These are phyloP conservation scores for Neotoma lepida DNA, from an alignment of 2,113 vertebrate genomes.

Conservation along the genomic window DNA sequence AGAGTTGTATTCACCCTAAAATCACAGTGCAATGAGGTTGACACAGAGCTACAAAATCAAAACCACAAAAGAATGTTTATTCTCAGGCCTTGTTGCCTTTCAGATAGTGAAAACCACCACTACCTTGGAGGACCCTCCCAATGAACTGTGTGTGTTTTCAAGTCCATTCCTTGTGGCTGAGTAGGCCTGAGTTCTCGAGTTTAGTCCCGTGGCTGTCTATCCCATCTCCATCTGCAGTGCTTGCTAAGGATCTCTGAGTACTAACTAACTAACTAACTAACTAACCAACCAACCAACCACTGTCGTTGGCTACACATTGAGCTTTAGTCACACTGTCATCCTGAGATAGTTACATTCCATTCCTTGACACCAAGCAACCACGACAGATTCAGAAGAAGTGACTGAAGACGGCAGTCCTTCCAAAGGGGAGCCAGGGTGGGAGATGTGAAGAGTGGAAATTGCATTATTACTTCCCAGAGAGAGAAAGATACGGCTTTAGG, in stretches of 20 bases:
- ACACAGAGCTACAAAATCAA: conserved; percentile 46
- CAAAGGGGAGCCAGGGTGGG: neutral
- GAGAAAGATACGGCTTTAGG: neutral
- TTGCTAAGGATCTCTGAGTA: neutral
- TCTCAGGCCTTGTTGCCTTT: neutral
- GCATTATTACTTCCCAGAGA: conserved; percentile 40
- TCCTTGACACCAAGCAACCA: conserved; percentile 53
- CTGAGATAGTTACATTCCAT: conserved; percentile 28
- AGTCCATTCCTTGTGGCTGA: conserved; percentile 42
- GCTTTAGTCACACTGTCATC: neutral
- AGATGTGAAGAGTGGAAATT: neutral
- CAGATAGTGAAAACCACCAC: neutral
- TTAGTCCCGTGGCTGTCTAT: neutral
- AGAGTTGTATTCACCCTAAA: neutral
- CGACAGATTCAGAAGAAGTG: neutral
- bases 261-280: too few relatives aligned
- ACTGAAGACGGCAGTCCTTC: conserved; percentile 1
- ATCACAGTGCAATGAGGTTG: conserved; percentile 21
- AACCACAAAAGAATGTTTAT: neutral
- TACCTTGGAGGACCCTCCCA: neutral
- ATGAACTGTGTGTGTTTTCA: neutral
- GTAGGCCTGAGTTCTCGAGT: neutral
- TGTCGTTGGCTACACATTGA: neutral
- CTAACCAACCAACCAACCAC: too few relatives aligned
- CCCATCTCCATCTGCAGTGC: neutral